Conservation (phyloP, 2,113 vertebrate species). For the Ondatra zibethicus region DNA sequence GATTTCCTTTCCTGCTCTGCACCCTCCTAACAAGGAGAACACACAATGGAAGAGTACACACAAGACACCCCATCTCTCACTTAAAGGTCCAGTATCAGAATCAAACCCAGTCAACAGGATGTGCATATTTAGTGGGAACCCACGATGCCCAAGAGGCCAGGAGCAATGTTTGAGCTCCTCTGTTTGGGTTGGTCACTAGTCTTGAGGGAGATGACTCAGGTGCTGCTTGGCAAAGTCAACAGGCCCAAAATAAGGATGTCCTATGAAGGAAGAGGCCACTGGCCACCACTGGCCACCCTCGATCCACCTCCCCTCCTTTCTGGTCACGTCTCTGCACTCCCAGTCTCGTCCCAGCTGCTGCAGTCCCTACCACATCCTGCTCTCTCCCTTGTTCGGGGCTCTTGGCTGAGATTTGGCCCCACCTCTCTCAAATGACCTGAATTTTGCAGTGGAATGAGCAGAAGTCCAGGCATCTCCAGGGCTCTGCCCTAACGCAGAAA, state of each 20-base stretch:
- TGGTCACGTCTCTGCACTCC: conserved; percentile 51
- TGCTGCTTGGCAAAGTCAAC: conserved; percentile 53
- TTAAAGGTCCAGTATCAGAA: not conserved
- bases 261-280: conserved; percentile 22
- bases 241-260: conserved; percentile 66
- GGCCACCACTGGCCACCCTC: conserved; percentile 21
- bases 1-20: not conserved
- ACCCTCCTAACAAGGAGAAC: not conserved
- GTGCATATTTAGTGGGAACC: conserved; percentile 21
- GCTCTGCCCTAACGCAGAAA: not conserved
- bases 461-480: not conserved
- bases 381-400: not conserved
- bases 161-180: conserved; percentile 33
- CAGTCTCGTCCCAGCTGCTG: not conserved
- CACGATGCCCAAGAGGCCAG: not conserved
- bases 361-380: conserved; percentile 32
- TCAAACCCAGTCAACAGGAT: conserved; percentile 15
- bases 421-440: not conserved
- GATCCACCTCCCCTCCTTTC: not conserved
- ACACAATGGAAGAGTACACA: not conserved
- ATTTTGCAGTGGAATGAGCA: conserved; percentile 34
- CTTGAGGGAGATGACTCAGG: conserved; percentile 73
- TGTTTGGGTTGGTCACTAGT: conserved; percentile 73
- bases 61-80: not conserved
- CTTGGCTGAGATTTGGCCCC: not conserved